These are phyloP conservation scores for Riptortus pedestris DNA, from an alignment of 1,140 invertebrate genomes.

Conservation along the genomic window DNA sequence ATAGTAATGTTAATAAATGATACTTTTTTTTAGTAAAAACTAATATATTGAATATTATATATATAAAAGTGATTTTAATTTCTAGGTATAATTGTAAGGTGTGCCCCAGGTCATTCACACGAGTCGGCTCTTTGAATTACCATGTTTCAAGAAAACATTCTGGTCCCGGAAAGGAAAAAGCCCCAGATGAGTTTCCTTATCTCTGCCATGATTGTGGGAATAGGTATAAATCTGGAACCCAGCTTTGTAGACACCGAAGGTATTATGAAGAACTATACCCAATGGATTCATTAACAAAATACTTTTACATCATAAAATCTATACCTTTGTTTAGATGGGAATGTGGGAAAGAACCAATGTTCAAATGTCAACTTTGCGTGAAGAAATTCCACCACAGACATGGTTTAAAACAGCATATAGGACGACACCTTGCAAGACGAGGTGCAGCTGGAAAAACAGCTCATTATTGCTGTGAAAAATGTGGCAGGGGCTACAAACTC, in stretches of 20 bases:
- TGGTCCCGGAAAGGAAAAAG: neutral
- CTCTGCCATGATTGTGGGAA: constrained; percentile 3
- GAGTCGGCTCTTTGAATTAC: neutral
- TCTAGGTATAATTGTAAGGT: neutral
- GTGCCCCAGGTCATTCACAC: constrained; percentile 2
- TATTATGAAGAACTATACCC: neutral
- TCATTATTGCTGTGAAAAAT: constrained; percentile 42
- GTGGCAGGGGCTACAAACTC: constrained; percentile 52
- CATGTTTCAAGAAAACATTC: constrained; percentile 12
- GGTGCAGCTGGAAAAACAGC: neutral
- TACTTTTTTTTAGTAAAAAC: too few species aligned
- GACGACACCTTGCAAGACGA: neutral
- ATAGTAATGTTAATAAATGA: too few species aligned
- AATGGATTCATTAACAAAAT: neutral
- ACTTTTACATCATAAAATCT: neutral
- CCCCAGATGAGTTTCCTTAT: neutral
- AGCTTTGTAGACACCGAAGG: constrained; percentile 6
- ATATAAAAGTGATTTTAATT: neutral
- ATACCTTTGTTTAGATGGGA: constrained; percentile 1
- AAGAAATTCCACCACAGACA: constrained; percentile 35
- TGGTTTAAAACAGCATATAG: constrained; percentile 30
- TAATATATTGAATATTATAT: too few species aligned
- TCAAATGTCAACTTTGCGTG: constrained; percentile 30
- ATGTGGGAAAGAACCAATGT: constrained; percentile 27
- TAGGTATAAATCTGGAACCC: constrained; percentile 7